phyloP scores from a whole-genome alignment of 2,113 vertebrate genomes.

The Etia nguti region DNA sequence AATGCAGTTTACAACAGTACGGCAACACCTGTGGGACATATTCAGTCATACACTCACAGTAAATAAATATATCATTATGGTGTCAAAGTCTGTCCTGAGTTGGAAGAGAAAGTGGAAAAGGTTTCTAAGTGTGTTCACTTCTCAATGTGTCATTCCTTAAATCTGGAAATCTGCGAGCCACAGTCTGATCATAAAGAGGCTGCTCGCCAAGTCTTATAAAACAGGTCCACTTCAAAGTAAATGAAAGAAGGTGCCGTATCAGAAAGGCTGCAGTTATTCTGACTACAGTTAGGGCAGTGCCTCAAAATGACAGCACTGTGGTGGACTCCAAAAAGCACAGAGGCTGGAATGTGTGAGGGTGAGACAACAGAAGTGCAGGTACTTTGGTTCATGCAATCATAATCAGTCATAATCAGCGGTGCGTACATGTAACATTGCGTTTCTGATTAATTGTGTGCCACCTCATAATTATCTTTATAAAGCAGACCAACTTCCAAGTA shows the following conservation, averaged over 20 bases:
- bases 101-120: neutral
- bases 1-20: neutral
- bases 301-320: neutral
- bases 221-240: neutral
- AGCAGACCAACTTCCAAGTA: neutral
- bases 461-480: neutral
- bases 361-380: neutral
- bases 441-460: neutral
- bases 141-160: neutral
- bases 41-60: neutral
- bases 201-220: neutral
- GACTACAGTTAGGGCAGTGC: neutral
- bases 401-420: neutral
- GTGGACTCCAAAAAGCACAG: neutral
- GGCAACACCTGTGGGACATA: neutral
- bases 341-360: neutral
- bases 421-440: rapidly evolving
- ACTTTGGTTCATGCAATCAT: neutral
- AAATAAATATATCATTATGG: neutral
- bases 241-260: neutral
- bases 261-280: neutral
- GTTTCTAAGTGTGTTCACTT: neutral
- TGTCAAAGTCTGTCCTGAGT: neutral
- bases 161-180: neutral
- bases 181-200: neutral